Conservation (phyloP, 2,888 invertebrate genomes). For the Drosophila pseudotalamancana region DNA sequence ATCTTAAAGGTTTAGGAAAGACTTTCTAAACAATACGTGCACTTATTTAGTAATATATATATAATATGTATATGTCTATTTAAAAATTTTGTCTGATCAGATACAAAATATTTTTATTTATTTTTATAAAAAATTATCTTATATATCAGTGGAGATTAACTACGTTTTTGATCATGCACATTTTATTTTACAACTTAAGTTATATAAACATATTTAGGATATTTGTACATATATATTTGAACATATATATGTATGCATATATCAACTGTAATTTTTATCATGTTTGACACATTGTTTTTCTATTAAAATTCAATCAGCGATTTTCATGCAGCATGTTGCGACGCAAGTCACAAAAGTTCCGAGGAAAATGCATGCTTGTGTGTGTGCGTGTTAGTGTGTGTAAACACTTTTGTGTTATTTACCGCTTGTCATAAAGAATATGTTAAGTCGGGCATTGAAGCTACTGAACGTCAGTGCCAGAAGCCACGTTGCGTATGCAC, state of each 20-base stretch:
- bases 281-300: constrained; percentile 26
- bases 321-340: constrained; percentile 28
- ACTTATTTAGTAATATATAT: no score
- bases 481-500: constrained; percentile 71
- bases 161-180: no score
- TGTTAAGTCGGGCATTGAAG: constrained; percentile 20
- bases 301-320: neutral
- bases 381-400: neutral
- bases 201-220: no score
- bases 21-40: no score
- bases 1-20: no score
- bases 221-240: neutral
- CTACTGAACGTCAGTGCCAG: constrained; percentile 7
- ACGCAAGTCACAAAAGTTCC: constrained; percentile 5
- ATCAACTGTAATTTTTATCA: neutral
- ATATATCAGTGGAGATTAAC: no score
- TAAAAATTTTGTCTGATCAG: no score
- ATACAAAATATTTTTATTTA: no score
- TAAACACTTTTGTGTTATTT: constrained; percentile 19
- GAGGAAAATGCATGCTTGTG: neutral
- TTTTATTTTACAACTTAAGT: no score
- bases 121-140: no score
- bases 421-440: constrained; percentile 36
- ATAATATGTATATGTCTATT: no score
- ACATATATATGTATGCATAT: neutral